Conservation (phyloP, 2,888 invertebrate species). For the Cephus rjabovi region DNA sequence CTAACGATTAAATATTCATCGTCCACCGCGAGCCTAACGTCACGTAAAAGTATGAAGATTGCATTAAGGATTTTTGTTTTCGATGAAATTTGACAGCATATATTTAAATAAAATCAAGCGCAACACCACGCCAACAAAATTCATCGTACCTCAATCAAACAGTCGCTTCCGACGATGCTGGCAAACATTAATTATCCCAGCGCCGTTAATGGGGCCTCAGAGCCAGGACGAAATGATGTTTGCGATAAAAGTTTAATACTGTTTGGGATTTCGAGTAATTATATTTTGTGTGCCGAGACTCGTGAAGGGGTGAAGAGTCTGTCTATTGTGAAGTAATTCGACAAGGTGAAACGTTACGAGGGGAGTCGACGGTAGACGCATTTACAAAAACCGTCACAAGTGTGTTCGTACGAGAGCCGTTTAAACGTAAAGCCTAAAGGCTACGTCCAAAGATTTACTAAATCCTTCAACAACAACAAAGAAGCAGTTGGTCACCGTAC, state of each 20-base stretch:
- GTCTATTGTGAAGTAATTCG: conserved; percentile 52
- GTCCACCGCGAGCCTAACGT: conserved; percentile 31
- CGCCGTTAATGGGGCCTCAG: conserved; percentile 39
- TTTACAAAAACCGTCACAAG: background rate
- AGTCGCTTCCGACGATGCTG: background rate
- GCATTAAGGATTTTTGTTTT: conserved; percentile 30
- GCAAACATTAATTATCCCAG: conserved; percentile 50
- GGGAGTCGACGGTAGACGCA: conserved; percentile 20
- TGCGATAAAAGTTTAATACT: conserved; percentile 57
- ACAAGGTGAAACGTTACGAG: conserved; percentile 40
- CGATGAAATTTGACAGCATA: background rate
- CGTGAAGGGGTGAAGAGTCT: conserved; percentile 21
- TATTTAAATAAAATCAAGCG: background rate
- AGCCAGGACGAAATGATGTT: conserved; percentile 28
- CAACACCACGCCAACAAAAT: background rate
- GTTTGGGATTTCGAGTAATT: conserved; percentile 61
- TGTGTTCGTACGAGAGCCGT: background rate
- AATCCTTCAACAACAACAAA: conserved; percentile 14
- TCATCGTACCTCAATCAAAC: background rate
- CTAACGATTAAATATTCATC: conserved; percentile 47
- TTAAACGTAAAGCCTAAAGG: background rate
- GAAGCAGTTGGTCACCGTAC: conserved; percentile 51
- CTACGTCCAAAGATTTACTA: background rate
- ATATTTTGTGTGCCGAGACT: conserved; percentile 48
- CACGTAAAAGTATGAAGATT: conserved; percentile 45